Base-by-base conservation (phyloP, 2,797 vertebrate species). In the Cichlasoma orientale region DNA sequence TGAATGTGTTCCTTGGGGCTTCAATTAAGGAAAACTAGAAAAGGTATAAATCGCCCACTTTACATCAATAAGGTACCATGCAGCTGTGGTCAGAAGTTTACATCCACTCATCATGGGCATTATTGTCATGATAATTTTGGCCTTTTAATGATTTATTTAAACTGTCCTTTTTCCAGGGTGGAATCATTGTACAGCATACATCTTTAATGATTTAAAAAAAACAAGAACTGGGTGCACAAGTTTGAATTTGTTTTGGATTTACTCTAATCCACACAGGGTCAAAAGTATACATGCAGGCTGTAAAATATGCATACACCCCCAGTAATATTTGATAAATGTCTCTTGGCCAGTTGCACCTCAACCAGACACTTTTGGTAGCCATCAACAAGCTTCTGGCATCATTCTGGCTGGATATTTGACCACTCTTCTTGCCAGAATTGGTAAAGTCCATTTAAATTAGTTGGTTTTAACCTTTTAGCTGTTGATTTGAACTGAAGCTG, bases 1-100 rank as follows among this genome's bases (percentile, higher is more conserved):
- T 88, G 75, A 78, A 66, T 41, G 33, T 27, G 61, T 31, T 83
- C 55, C 78, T 73, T 58, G 16, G 73, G 73, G 71, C 23, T 58
- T 3, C 3, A 74, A 69, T 25, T 19, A 59, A 55, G 47, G 55
- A 59, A 25, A 82, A 56, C 19, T 29, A 66, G 12, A 36, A 56
- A 55, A 59, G n/a, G 13, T 16, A 63, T 25, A 7, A 10, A 18
- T 44, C 4, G 1, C 41, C 13, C 41, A 16, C 16, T 47, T 47
- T 47, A 6, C 16, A 18, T 16, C 47, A 50, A 50, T 2, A 50
- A 50, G 47, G 44, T 13, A 47, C 59, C 23, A 10, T 18, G 25
- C 21, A 63, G 38, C 38, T 63, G 38, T 44, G 38, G 59, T 44
- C 38, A 44, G 9, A 27, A 21, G 59, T 63, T 63, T 38, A 63